Percentiles rank a stretch among this genome's conserved stretches.
Evolutionary conservation across 2,113 vertebrate genomes (phyloP).

Genomic region (Microcebus tavaratra): DNA sequence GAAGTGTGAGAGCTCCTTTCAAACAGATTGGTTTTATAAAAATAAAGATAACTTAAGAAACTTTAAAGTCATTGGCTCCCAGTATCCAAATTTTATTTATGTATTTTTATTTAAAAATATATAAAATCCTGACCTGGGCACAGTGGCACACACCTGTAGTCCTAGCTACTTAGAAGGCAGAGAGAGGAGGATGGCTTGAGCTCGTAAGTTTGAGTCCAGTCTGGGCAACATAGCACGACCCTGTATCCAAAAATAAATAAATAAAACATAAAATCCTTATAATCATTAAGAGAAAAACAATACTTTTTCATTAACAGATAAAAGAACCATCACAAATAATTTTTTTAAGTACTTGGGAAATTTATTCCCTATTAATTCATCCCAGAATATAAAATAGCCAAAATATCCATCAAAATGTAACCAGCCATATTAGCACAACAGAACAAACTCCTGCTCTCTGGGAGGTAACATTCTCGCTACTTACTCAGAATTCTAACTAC

Average conservation of each 20-base stretch:
- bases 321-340: not conserved
- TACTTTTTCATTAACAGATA: not conserved
- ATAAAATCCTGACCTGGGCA: not conserved
- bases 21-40: not conserved
- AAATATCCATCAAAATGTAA: slow-evolving; percentile 44
- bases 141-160: too few species aligned
- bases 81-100: slow-evolving; percentile 5
- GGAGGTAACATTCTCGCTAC: not conserved
- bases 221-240: not conserved
- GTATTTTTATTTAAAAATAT: slow-evolving; percentile 25
- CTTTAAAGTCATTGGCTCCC: slow-evolving; percentile 5
- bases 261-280: not conserved
- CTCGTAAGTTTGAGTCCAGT: too few species aligned
- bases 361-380: slow-evolving; percentile 1
- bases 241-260: not conserved
- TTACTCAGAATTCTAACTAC: not conserved
- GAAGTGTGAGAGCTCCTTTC: not conserved
- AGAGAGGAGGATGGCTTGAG: not conserved
- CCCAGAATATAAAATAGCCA: not conserved
- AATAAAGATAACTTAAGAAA: not conserved
- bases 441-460: not conserved
- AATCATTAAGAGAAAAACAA: not conserved
- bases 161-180: too few species aligned
- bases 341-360: slow-evolving; percentile 34
- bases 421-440: not conserved